A percentile compares a stretch with the other conserved stretches of the same genome.
Conservation (phyloP, 2,113 vertebrate genomes). For the Malurus melanocephalus region DNA sequence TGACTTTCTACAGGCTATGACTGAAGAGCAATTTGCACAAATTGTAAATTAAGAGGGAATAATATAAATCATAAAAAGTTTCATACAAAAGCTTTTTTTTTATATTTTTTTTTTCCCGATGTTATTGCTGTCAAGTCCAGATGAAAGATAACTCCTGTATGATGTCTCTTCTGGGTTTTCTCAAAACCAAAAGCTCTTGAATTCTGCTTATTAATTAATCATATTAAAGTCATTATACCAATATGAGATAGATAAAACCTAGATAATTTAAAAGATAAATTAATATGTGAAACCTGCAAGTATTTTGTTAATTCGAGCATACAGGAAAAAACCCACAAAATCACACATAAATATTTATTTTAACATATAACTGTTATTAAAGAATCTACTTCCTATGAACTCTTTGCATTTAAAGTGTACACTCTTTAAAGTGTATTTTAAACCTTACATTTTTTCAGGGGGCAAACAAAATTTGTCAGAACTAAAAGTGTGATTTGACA, state of each 20-base stretch:
- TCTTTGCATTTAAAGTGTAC: not conserved
- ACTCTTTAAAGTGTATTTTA: not conserved
- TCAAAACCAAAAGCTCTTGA: not conserved
- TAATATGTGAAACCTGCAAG: not conserved
- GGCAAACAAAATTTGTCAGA: not conserved
- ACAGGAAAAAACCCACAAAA: accelerated
- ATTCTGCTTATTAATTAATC: not conserved
- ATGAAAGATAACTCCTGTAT: not conserved
- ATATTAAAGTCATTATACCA: not conserved
- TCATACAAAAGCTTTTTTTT: not conserved
- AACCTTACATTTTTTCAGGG: not conserved
- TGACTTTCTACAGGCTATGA: not conserved
- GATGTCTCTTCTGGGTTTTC: not conserved
- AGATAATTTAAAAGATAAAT: not conserved
- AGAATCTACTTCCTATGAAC: not conserved
- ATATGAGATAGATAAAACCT: not conserved
- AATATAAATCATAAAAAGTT: not conserved
- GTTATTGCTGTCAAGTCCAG: not conserved
- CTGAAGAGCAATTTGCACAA: not conserved
- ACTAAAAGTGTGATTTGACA: not conserved
- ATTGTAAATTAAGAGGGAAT: not conserved
- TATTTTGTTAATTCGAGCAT: not conserved
- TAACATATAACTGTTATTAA: not conserved
- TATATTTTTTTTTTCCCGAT: not conserved
- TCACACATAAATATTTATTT: not conserved